Evolutionary conservation across 2,113 vertebrate species (phyloP).

Genomic region (Entosphenus tridentatus): DNA sequence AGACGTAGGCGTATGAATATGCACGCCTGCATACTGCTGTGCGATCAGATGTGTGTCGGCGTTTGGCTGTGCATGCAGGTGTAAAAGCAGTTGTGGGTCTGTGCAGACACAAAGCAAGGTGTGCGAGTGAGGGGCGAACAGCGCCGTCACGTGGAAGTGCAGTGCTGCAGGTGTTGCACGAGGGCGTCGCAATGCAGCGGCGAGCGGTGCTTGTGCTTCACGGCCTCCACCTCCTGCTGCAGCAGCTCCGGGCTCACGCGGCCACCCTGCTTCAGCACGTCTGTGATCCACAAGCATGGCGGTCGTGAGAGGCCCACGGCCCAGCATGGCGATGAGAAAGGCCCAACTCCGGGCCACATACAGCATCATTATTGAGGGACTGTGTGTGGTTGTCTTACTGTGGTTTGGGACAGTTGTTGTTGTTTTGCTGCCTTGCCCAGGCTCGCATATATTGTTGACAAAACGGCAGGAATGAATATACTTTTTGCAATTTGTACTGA

Average conservation of each 20-base stretch:
- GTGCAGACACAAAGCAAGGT: too few relatives aligned
- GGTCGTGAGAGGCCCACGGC: background rate
- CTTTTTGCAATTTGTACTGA: too few relatives aligned
- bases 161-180: slow-evolving; percentile 27
- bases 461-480: too few relatives aligned
- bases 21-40: too few relatives aligned
- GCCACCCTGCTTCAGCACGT: slow-evolving; percentile 45
- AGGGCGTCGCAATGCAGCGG: slow-evolving; percentile 37
- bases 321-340: background rate
- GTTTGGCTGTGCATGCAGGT: too few relatives aligned
- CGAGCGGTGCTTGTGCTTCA: slow-evolving; percentile 39
- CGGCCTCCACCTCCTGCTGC: slow-evolving; percentile 29
- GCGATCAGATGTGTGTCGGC: too few relatives aligned
- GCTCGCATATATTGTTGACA: too few relatives aligned
- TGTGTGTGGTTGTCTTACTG: background rate
- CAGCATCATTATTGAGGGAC: background rate
- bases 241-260: slow-evolving; percentile 31
- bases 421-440: background rate
- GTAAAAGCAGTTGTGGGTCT: too few relatives aligned
- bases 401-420: background rate
- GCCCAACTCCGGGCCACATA: background rate
- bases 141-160: too few relatives aligned
- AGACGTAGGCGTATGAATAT: too few relatives aligned
- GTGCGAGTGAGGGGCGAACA: too few relatives aligned
- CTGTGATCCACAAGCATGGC: slow-evolving; percentile 20